A percentile compares a stretch with the other conserved stretches of the same genome.
Evolutionary conservation across 2,113 vertebrate species (phyloP).

Genomic region (Cyprinodon variegatus): DNA sequence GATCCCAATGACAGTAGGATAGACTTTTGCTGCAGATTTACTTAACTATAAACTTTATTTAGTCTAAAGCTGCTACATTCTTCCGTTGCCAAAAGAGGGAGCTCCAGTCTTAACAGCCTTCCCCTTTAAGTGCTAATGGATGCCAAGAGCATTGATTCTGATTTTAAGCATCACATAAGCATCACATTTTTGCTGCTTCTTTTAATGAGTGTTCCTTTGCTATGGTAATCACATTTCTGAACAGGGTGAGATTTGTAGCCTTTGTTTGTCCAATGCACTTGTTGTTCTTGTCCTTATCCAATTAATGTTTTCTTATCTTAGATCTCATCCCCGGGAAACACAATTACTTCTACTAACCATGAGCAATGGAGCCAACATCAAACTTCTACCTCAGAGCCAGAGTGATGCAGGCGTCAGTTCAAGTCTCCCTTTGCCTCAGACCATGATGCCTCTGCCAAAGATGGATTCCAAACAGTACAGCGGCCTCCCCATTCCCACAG

Average conservation of each 20-base stretch:
- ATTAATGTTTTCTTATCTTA: conserved; percentile 14
- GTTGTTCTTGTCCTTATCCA: conserved; percentile 4
- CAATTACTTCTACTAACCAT: conserved; percentile 48
- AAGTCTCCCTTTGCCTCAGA: conserved; percentile 63
- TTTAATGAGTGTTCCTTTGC: neutral
- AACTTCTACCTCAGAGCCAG: conserved; percentile 58
- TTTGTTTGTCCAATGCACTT: neutral
- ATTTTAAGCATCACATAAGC: neutral
- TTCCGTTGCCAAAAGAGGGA: neutral
- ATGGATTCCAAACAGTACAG: conserved; percentile 59
- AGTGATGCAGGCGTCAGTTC: conserved; percentile 64
- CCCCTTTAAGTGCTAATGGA: neutral
- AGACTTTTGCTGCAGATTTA: neutral
- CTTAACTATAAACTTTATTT: neutral
- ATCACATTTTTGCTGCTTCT: neutral
- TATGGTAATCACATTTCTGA: neutral
- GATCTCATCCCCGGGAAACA: conserved; percentile 16
- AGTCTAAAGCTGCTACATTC: neutral
- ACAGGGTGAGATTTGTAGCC: neutral
- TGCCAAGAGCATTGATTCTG: neutral
- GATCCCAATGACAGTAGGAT: neutral
- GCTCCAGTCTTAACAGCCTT: neutral
- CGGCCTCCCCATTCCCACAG: conserved; percentile 24
- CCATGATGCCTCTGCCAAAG: conserved; percentile 58
- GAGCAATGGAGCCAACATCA: conserved; percentile 70